Base-by-base conservation (phyloP, 2,888 invertebrate genomes). In the Sturmia bella region DNA sequence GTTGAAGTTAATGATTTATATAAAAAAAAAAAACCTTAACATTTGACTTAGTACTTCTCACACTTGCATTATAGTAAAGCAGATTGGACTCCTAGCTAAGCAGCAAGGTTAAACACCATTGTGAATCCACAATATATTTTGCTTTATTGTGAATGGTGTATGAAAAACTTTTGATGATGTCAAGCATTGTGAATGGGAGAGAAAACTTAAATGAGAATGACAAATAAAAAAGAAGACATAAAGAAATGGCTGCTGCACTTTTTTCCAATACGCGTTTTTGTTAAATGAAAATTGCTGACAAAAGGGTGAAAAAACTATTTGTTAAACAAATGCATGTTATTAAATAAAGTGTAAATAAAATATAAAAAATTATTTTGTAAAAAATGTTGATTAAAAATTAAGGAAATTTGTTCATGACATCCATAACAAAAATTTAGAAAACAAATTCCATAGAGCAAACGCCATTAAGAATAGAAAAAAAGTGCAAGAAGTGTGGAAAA, bases 181-280 rank as follows among this genome's bases (percentile, higher is more conserved):
- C 61, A 79, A 48, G 19, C 21, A 74, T 74, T 74, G 74, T 74
- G 69, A 80, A 68, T 79, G 9, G n/a, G 7, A 12, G n/a, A 21
- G 70, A 70, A 77, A 41, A 41, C n/a, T 61, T 68, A 57, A 79
- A 61, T 32, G 50, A 61, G 61, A 80, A 74, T 80, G 80, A 69
- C 80, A 80, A 68, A 19, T 50, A 39, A 69, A 74, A 80, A 74
- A 56, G 74, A 80, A 68, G 73, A 56, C 73, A 74, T 63, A 69
- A 74, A 74, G 80, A 73, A 79, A 80, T 80, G 80, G 80, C 80
- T 80, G 79, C 73, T 79, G 79, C 74, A 80, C 79, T 80, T 80
- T 80, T 79, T 80, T 80, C 73, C 79, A 74, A 74, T 80, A 80
- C 69, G 56, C 56, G 74, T 68, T 64, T 69, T 74, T 74, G 74